Evolutionary conservation across 1,140 invertebrate genomes (phyloP), one percentile per base, ranked within the genome.

Genomic region (Hetaerina americana): DNA sequence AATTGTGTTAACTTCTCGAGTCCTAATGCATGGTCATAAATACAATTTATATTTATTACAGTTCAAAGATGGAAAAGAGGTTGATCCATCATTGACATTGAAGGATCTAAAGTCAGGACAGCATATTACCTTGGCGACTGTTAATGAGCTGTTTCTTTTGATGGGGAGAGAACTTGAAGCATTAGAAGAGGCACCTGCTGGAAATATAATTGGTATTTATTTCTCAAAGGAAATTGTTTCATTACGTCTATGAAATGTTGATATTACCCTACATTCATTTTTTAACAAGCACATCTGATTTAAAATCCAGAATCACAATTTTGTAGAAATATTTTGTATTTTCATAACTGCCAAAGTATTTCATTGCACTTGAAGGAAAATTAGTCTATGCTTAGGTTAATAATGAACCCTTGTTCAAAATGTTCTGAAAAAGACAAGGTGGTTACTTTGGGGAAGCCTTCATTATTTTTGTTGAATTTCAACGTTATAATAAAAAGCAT

Each of bases 101-200:
- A 89, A 88, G 77, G 87, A 92, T 79, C 83, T 92, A 27, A 84
- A 84, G 73, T 79, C 84, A 71, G 86, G 89, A 75, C 85, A 89
- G 76, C 83, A 91, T 74, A 80, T 87, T 66, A 87, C 86, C 6
- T 85, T 80, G 75, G 86, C 86, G 0, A 83, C 74, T 6, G 81
- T 96, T 6, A 82, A 86, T 15, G 86, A 90, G 77, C 79, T 99
- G 0, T 99, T 95, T 78, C 81, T 97, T 74, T 84, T 99, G 26
- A 96, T 99, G 92, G 97, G 97, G 5, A 84, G 93, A 77, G 96
- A 99, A 77, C 80, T 99, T 28, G 90, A 96, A 80, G 76, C 83
- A 0, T 83, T 98, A 18, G 87, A 92, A 28, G 84, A 87, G 78
- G 92, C 93, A 0, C 87, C 90, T 22, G 92, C 94, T 71, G 97